Percentiles rank a stretch among this genome's conserved stretches.
Conservation (phyloP, 2,113 vertebrate genomes). For the Apus apus region DNA sequence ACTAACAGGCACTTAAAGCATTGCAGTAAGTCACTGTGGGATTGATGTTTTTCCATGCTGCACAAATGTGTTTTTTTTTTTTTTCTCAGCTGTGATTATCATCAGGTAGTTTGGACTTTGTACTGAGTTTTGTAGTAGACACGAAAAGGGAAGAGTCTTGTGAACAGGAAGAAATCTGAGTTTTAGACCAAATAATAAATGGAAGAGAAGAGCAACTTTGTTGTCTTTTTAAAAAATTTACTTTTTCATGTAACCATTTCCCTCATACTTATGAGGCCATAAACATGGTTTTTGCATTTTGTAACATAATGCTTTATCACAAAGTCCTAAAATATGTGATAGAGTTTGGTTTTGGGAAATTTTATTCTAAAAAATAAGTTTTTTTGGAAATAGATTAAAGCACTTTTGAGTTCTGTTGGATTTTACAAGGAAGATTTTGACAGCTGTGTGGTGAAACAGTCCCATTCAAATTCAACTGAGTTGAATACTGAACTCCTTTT, state of each 20-base stretch:
- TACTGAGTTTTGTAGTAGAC: not conserved
- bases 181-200: not conserved
- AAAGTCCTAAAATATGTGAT: not conserved
- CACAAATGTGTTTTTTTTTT: not conserved
- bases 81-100: constrained; percentile 16
- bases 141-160: not conserved
- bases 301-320: not conserved
- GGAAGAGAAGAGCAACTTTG: not conserved
- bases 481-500: not conserved
- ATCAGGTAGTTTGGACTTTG: not conserved
- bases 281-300: not conserved
- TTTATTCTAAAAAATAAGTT: not conserved
- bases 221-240: not conserved
- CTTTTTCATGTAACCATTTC: not conserved
- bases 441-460: not conserved
- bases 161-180: not conserved
- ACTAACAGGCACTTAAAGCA: not conserved
- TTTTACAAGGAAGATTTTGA: not conserved
- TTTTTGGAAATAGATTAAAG: not conserved
- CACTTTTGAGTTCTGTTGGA: not conserved
- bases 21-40: not conserved
- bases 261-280: not conserved
- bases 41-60: not conserved
- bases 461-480: not conserved
- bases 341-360: not conserved